Conservation (phyloP, 2,113 vertebrate species). For the Ictalurus punctatus region DNA sequence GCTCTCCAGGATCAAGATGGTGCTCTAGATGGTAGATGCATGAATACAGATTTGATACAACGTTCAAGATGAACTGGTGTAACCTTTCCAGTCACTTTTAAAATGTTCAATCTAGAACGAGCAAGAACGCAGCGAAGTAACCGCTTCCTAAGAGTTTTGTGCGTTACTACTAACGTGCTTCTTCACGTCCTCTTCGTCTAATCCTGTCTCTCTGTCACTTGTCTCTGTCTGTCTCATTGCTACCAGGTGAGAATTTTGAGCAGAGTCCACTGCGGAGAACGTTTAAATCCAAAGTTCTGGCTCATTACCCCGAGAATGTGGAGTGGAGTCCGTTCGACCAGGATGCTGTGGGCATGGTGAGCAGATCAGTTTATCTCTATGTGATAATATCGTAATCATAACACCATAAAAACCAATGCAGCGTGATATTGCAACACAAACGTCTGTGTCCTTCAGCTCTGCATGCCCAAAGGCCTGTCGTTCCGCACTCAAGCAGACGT, state of each 20-base stretch:
- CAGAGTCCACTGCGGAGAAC: conserved; percentile 96
- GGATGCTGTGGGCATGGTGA: conserved; percentile 98
- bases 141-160: conserved; percentile 64
- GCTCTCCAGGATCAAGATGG: conserved; percentile 8
- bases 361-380: conserved; percentile 4
- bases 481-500: conserved; percentile 94
- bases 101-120: conserved; percentile 1
- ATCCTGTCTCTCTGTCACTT: conserved; percentile 48
- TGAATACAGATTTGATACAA: background rate
- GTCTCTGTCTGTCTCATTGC: conserved; percentile 8
- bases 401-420: background rate
- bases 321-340: conserved; percentile 99
- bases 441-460: conserved; percentile 78
- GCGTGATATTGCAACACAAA: background rate
- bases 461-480: conserved; percentile 96
- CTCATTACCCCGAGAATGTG: conserved; percentile 96
- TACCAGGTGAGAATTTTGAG: conserved; percentile 98
- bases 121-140: conserved; percentile 54
- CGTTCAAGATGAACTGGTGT: background rate
- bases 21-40: conserved; percentile 3
- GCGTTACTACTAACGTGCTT: conserved; percentile 44
- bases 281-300: conserved; percentile 98
- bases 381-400: background rate
- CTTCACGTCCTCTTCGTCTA: conserved; percentile 51
- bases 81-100: background rate